Evolutionary conservation across 2,888 invertebrate genomes (phyloP).

Genomic region (Xestia ashworthii): DNA sequence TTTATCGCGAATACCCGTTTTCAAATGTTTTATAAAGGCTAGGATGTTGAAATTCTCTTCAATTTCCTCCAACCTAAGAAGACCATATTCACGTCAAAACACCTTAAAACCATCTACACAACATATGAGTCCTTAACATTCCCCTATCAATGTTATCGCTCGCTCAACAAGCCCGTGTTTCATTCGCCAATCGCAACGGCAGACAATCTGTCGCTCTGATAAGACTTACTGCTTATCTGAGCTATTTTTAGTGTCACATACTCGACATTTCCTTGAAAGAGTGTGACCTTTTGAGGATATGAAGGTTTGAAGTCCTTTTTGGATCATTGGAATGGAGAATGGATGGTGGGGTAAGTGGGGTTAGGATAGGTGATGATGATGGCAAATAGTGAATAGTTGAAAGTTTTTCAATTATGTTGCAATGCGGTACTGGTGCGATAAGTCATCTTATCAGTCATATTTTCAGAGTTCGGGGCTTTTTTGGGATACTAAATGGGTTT

Average conservation of each 20-base stretch:
- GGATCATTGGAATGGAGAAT: not conserved
- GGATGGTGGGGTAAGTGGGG: too few relatives aligned
- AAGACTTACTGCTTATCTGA: constrained; percentile 67
- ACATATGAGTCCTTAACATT: constrained; percentile 20
- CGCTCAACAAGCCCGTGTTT: constrained; percentile 56
- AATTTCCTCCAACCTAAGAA: too few relatives aligned
- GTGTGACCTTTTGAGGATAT: constrained; percentile 46
- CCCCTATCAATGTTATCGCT: constrained; percentile 59
- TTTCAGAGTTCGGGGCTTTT: not conserved
- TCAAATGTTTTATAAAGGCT: too few relatives aligned
- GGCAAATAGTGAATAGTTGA: not conserved
- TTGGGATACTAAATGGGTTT: not conserved
- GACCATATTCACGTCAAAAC: not conserved
- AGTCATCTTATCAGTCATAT: not conserved
- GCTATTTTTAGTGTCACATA: constrained; percentile 68
- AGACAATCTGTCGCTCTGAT: constrained; percentile 75
- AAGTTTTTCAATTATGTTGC: not conserved
- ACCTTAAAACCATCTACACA: not conserved
- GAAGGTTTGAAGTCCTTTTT: constrained; percentile 15
- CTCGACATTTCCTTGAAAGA: constrained; percentile 55
- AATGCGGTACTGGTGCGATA: not conserved
- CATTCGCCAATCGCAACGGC: constrained; percentile 68
- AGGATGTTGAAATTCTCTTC: not conserved
- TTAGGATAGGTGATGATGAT: not conserved
- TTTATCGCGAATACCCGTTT: too few relatives aligned